Conservation (phyloP, 2,888 invertebrate species). For the Leucania comma region DNA sequence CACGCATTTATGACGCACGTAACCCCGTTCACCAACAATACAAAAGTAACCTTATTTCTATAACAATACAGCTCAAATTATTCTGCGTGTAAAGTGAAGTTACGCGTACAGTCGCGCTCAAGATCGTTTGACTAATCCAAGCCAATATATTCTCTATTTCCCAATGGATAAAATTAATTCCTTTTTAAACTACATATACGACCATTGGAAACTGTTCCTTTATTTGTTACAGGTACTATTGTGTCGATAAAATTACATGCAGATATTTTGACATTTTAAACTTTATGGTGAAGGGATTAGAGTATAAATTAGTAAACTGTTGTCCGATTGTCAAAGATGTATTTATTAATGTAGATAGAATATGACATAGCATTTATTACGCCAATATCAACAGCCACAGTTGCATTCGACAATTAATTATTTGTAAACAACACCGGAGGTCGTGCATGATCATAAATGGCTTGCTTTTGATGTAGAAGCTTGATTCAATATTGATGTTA, state of each 20-base stretch:
- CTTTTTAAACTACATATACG: constrained; percentile 84
- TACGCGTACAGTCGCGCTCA: constrained; percentile 58
- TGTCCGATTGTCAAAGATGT: constrained; percentile 59
- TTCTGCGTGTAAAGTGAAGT: constrained; percentile 5
- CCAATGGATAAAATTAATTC: constrained; percentile 88
- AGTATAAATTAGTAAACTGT: constrained; percentile 61
- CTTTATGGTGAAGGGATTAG: constrained; percentile 58
- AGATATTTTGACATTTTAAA: constrained; percentile 39
- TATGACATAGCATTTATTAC: constrained; percentile 86
- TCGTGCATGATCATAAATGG: constrained; percentile 83
- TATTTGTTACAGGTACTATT: constrained; percentile 56
- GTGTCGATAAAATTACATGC: constrained; percentile 18
- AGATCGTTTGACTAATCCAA: constrained; percentile 87
- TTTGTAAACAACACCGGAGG: constrained; percentile 86
- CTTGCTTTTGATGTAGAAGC: constrained; percentile 66
- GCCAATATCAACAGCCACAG: constrained; percentile 86
- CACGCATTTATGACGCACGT: constrained; percentile 59
- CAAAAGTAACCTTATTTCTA: constrained; percentile 56
- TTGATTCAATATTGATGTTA: constrained; percentile 74
- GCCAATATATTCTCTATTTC: constrained; percentile 89
- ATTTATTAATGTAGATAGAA: constrained; percentile 79
- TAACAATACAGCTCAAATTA: constrained; percentile 48
- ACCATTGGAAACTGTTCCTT: constrained; percentile 75
- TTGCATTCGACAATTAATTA: constrained; percentile 89
- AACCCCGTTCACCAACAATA: constrained; percentile 40